Percentiles rank a stretch among this genome's conserved stretches.
Evolutionary conservation across 2,797 vertebrate genomes (phyloP).

Genomic region (Pseudochirops cupreus): DNA sequence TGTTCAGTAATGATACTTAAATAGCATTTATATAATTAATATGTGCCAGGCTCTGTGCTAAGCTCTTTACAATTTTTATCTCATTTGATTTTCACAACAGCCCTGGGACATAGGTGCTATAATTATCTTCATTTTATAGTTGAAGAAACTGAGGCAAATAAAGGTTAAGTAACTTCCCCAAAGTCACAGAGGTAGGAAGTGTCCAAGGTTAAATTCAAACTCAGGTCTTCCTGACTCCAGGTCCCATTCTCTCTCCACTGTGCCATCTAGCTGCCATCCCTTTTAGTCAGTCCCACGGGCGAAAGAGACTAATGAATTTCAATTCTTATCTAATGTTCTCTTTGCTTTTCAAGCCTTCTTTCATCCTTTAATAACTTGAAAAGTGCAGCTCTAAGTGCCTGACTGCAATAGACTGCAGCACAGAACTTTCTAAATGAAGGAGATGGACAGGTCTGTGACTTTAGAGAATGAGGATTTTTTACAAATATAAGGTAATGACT

Average conservation of each 20-base stretch:
- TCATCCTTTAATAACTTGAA: background rate
- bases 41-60: background rate
- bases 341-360: background rate
- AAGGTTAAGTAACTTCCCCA: background rate
- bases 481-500: background rate
- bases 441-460: background rate
- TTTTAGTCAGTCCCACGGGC: background rate
- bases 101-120: background rate
- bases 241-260: background rate
- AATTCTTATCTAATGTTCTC: slow-evolving; percentile 27
- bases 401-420: background rate
- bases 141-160: background rate
- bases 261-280: background rate
- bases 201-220: background rate
- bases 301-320: background rate
- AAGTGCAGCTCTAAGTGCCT: background rate
- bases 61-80: background rate
- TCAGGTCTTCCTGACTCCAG: background rate
- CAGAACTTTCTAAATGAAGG: slow-evolving; percentile 16
- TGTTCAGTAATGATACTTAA: background rate
- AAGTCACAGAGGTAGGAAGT: background rate
- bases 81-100: background rate
- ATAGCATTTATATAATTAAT: background rate
- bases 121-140: background rate
- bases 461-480: background rate